Conservation (phyloP, 2,888 invertebrate species). For the Polydrusus tereticollis region DNA sequence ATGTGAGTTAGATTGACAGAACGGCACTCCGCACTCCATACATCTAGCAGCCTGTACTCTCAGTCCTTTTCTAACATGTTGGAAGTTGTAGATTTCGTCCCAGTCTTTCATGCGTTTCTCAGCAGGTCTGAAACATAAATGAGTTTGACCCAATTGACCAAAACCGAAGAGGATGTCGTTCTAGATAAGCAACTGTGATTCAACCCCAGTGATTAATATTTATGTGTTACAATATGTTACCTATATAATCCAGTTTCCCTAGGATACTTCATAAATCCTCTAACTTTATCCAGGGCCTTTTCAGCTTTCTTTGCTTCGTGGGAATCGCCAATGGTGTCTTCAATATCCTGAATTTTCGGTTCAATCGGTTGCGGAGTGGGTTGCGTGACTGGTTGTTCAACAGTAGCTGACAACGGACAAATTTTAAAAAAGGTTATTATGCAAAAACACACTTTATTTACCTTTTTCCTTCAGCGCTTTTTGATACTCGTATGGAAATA, state of each 20-base stretch:
- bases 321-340: slow-evolving; percentile 87
- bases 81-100: slow-evolving; percentile 95
- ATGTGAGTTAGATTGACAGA: slow-evolving; percentile 91
- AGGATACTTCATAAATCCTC: slow-evolving; percentile 97
- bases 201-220: too few species aligned
- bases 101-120: slow-evolving; percentile 92
- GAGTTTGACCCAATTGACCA: not conserved
- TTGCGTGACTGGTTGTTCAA: slow-evolving; percentile 37
- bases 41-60: slow-evolving; percentile 93
- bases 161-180: not conserved
- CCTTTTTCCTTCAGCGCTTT: slow-evolving; percentile 81
- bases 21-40: slow-evolving; percentile 99
- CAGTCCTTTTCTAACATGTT: slow-evolving; percentile 89
- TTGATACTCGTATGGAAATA: slow-evolving; percentile 98
- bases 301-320: slow-evolving; percentile 86
- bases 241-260: slow-evolving; percentile 91
- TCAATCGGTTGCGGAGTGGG: slow-evolving; percentile 57
- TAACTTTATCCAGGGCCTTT: slow-evolving; percentile 84
- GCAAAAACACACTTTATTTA: not conserved
- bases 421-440: too few species aligned
- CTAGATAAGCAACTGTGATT: too few species aligned
- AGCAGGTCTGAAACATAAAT: slow-evolving; percentile 68
- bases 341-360: slow-evolving; percentile 79
- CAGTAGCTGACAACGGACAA: not conserved
- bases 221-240: too few species aligned